A percentile compares a stretch with the other conserved stretches of the same genome.
phyloP scores from a whole-genome alignment of 2,797 vertebrate genomes.

The Sebastes minor region DNA sequence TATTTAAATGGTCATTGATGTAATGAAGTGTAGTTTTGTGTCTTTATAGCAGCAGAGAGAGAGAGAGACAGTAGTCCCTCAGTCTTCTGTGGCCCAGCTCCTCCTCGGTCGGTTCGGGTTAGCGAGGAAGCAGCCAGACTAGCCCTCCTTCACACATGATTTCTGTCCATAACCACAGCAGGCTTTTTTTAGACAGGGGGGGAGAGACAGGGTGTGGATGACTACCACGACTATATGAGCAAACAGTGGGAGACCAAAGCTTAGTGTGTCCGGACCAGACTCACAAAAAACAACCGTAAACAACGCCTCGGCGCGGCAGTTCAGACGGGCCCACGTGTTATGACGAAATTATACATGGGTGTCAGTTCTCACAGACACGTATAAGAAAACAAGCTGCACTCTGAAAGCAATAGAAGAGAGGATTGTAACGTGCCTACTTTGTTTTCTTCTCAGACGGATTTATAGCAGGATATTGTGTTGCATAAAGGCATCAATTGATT shows the following conservation, averaged over 20 bases:
- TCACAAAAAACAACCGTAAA: slow-evolving; percentile 28
- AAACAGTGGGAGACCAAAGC: slow-evolving; percentile 42
- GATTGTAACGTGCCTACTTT: background rate
- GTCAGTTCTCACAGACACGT: slow-evolving; percentile 33
- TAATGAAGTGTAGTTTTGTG: slow-evolving; percentile 10
- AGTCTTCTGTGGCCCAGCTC: slow-evolving; percentile 36
- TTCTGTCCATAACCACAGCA: slow-evolving; percentile 56
- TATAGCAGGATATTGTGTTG: background rate
- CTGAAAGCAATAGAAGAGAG: background rate
- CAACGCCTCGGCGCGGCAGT: slow-evolving; percentile 6
- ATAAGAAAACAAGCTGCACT: slow-evolving; percentile 12
- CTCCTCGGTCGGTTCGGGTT: slow-evolving; percentile 3
- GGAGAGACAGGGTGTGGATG: slow-evolving; percentile 71
- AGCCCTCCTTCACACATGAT: slow-evolving; percentile 37
- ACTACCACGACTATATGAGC: slow-evolving; percentile 52
- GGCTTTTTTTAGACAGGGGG: slow-evolving; percentile 67
- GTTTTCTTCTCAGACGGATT: background rate
- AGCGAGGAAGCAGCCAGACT: slow-evolving; percentile 25
- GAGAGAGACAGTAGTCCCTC: slow-evolving; percentile 38
- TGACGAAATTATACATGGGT: slow-evolving; percentile 27
- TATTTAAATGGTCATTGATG: background rate
- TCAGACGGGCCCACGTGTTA: slow-evolving; percentile 18
- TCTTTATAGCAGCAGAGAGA: slow-evolving; percentile 8
- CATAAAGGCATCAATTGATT: background rate
- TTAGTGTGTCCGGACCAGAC: slow-evolving; percentile 30